Evolutionary conservation across 1,140 invertebrate genomes (phyloP).

Genomic region (Daktulosphaira vitifoliae): DNA sequence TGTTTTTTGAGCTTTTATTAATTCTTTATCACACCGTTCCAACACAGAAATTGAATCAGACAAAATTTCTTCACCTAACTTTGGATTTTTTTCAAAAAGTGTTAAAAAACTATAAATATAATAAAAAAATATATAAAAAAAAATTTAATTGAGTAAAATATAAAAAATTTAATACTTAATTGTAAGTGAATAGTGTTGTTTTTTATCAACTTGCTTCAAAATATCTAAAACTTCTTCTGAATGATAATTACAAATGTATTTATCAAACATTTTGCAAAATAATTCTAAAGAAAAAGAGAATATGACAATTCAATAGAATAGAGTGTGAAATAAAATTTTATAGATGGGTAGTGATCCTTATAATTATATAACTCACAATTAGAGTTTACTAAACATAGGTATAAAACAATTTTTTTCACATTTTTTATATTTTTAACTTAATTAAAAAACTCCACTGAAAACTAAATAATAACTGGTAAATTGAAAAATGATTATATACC

Average conservation of each 20-base stretch:
- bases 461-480: too few species aligned
- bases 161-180: constrained; percentile 44
- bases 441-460: too few species aligned
- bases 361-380: too few species aligned
- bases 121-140: constrained; percentile 33
- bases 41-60: constrained; percentile 49
- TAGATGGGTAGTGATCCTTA: too few species aligned
- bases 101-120: constrained; percentile 52
- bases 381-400: too few species aligned
- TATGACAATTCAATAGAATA: too few species aligned
- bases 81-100: constrained; percentile 51
- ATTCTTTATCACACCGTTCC: constrained; percentile 54
- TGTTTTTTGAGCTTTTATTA: constrained; percentile 51
- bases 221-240: constrained; percentile 45
- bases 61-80: constrained; percentile 51
- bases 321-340: too few species aligned
- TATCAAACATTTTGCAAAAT: constrained; percentile 39
- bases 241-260: constrained; percentile 44
- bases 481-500: too few species aligned
- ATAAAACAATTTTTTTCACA: too few species aligned
- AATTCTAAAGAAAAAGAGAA: too few species aligned
- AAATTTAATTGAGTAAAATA: constrained; percentile 7
- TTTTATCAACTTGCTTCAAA: constrained; percentile 42
- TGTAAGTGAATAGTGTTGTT: constrained; percentile 45
- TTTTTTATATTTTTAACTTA: too few species aligned